Evolutionary conservation across 1,140 invertebrate genomes (phyloP).

Genomic region (Drosophila bipectinata): DNA sequence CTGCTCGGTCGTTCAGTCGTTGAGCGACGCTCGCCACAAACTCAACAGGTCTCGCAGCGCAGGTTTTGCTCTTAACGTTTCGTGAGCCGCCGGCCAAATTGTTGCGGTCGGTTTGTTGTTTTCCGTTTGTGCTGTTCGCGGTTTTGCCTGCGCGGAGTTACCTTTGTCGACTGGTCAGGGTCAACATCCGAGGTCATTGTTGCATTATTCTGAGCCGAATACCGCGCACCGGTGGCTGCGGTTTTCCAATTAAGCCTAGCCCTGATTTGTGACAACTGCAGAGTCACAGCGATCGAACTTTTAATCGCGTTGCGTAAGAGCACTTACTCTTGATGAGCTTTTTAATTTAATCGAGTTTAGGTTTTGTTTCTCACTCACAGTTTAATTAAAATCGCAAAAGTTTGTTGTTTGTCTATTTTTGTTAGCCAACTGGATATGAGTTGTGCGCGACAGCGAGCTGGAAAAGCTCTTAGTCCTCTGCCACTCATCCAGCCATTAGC

Average conservation of each 20-base stretch:
- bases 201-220: conserved; percentile 16
- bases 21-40: conserved; percentile 49
- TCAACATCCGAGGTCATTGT: conserved; percentile 34
- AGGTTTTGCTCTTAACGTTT: conserved; percentile 19
- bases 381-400: conserved; percentile 40
- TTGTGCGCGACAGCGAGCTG: conserved; percentile 26
- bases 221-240: conserved; percentile 16
- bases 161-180: conserved; percentile 28
- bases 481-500: conserved; percentile 25
- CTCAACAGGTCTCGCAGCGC: conserved; percentile 52
- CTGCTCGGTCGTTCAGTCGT: conserved; percentile 43
- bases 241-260: conserved; percentile 20
- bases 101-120: conserved; percentile 48
- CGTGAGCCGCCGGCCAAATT: conserved; percentile 34
- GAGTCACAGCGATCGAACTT: conserved; percentile 17
- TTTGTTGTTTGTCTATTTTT: conserved; percentile 29
- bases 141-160: conserved; percentile 16
- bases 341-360: conserved; percentile 9
- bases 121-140: conserved; percentile 26
- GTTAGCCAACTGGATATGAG: conserved; percentile 11
- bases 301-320: conserved; percentile 23
- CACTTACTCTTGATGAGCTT: conserved; percentile 1
- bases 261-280: conserved; percentile 42
- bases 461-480: conserved; percentile 55
- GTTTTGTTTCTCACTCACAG: background rate